phyloP scores from a whole-genome alignment of 2,888 invertebrate genomes.

The Acleris sparsana region DNA sequence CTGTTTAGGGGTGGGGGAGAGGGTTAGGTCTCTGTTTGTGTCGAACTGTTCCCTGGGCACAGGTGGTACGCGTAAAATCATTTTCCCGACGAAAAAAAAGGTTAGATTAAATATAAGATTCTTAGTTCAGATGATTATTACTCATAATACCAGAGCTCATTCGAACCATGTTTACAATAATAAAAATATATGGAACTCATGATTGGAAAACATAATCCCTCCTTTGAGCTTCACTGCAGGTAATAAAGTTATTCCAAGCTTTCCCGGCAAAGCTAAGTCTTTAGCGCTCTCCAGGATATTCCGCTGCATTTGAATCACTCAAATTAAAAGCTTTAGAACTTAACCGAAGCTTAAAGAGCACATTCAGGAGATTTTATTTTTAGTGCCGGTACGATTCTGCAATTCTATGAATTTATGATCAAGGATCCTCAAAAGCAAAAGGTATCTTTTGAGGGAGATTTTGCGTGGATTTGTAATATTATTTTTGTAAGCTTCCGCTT shows the following conservation, averaged over 20 bases:
- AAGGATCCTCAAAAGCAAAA: neutral
- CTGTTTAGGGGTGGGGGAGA: no score
- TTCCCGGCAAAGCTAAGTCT: slow-evolving; percentile 16
- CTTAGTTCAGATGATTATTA: no score
- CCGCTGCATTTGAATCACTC: slow-evolving; percentile 28
- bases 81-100: no score
- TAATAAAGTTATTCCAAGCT: neutral
- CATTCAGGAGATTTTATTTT: slow-evolving; percentile 31
- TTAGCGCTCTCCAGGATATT: slow-evolving; percentile 23
- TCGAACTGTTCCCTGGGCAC: no score
- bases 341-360: slow-evolving; percentile 30
- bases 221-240: slow-evolving; percentile 1
- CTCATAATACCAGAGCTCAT: no score
- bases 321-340: slow-evolving; percentile 34
- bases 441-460: neutral
- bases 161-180: no score
- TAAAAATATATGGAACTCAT: no score
- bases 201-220: no score
- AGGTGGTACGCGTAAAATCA: no score
- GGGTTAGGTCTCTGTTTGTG: no score
- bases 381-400: slow-evolving; percentile 11
- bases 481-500: no score
- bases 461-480: neutral
- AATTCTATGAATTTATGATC: slow-evolving; percentile 21
- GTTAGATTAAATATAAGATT: no score